Base-by-base conservation (phyloP, 2,888 invertebrate species). In the Megaustenia siamemsis region DNA sequence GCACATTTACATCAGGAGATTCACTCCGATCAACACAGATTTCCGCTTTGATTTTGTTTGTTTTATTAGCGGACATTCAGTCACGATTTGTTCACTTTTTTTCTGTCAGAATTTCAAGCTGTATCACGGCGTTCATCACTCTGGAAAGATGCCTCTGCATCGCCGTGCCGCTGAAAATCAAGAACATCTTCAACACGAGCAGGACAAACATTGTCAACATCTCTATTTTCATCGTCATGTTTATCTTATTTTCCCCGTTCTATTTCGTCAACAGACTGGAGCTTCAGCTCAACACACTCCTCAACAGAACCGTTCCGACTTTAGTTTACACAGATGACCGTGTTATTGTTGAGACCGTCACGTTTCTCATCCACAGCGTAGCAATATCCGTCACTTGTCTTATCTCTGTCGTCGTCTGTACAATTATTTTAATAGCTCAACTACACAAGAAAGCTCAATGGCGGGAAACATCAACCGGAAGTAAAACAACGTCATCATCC, bases 241-340 rank as follows among this genome's bases (percentile, higher is more conserved):
- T 76, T n/a, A 28, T 21, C 10, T 24, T 49, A 0, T 76, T 76
- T n/a, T 53, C 76, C 1, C 76, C 76, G 8, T 53, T 53, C 32
- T 76, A 76, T 35, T 76, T 35, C n/a, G 76, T 76, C 6, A 71
- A 71, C 28, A n/a, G 43, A n/a, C 40, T 71, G 15, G 28, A 43
- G n/a, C 28, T n/a, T 10, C 10, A 3, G 5, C 10, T 10, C 43
- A 24, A 43, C 15, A 0, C 3, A 3, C 0, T 2, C 24, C 10
- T 1, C 6, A 71, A 71, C 71, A 40, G 43, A 43, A 43, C 71
- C 2, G 1, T 71, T 2, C 15, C 28, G 35, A 71, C 71, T 0
- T 15, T 71, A 0, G 71, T 43, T n/a, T n/a, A 43, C 0, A 43
- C 43, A 3, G 28, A 12, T 12, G 28, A 71, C 43, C 43, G 15